These are phyloP conservation scores for Melinaea menophilus DNA, from an alignment of 2,888 invertebrate genomes.

Conservation along the genomic window DNA sequence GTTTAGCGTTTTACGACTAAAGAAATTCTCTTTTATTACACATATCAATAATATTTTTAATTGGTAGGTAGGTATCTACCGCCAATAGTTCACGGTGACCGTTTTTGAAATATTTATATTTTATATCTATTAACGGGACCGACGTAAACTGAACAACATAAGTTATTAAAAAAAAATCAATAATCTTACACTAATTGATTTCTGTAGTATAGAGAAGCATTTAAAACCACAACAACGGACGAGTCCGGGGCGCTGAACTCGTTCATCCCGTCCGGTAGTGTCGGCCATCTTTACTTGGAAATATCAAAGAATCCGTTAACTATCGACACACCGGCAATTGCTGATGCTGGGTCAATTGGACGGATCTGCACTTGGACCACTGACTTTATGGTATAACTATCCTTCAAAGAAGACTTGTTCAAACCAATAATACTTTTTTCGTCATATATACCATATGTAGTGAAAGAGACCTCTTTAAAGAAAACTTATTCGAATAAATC, in stretches of 20 bases:
- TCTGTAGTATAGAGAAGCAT: background rate
- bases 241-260: conserved; percentile 57
- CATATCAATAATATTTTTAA: conserved; percentile 13
- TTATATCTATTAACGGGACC: too few relatives aligned
- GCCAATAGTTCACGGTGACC: too few relatives aligned
- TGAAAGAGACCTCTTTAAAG: too few relatives aligned
- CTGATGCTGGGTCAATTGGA: conserved; percentile 59
- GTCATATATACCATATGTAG: too few relatives aligned
- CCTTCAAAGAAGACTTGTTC: background rate
- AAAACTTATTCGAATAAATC: background rate
- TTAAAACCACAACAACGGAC: conserved; percentile 58
- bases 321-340: conserved; percentile 59
- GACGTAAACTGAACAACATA: too few relatives aligned
- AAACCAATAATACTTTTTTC: too few relatives aligned
- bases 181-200: conserved; percentile 6
- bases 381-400: conserved; percentile 15
- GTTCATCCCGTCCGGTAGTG: conserved; percentile 70
- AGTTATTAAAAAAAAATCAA: too few relatives aligned
- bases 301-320: conserved; percentile 69
- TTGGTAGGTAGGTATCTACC: background rate
- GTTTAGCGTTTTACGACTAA: background rate
- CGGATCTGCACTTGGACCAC: conserved; percentile 45
- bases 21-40: background rate
- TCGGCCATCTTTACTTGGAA: conserved; percentile 66
- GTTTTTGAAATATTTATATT: too few relatives aligned